Conservation (phyloP, 2,797 vertebrate genomes). For the Halcyon smyrnensis region DNA sequence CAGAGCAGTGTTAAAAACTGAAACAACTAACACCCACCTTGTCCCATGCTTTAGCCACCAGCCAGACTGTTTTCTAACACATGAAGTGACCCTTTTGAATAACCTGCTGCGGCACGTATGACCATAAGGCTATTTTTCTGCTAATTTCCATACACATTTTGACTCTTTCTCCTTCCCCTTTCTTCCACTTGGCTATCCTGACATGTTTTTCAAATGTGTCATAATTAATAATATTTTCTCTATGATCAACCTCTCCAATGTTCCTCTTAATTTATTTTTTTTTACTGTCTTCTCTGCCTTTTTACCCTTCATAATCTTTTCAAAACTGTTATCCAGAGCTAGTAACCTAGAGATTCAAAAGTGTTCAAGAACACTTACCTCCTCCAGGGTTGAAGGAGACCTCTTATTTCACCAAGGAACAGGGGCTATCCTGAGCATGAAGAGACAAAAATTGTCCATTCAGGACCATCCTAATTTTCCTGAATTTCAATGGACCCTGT, state of each 20-base stretch:
- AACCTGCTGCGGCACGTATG: neutral
- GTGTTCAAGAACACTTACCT: neutral
- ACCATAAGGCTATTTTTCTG: neutral
- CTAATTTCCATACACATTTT: neutral
- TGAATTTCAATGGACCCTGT: neutral
- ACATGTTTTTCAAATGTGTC: neutral
- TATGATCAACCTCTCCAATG: fast-evolving
- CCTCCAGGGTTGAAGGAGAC: neutral
- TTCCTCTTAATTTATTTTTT: neutral
- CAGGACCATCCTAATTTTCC: neutral
- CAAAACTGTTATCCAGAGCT: neutral
- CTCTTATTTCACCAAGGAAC: neutral
- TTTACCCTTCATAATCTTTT: neutral
- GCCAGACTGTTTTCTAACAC: neutral
- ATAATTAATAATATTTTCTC: neutral
- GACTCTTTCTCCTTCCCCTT: neutral
- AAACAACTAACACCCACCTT: neutral
- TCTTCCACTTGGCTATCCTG: neutral
- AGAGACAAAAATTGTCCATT: neutral
- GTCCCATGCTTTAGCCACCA: neutral
- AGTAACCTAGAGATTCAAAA: neutral
- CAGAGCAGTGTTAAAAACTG: neutral
- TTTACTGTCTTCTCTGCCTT: neutral
- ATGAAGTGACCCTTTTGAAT: neutral
- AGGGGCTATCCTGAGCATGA: neutral